Evolutionary conservation across 2,888 invertebrate species (phyloP), one percentile per base, ranked within the genome.

Genomic region (Chrysolina haemoptera): DNA sequence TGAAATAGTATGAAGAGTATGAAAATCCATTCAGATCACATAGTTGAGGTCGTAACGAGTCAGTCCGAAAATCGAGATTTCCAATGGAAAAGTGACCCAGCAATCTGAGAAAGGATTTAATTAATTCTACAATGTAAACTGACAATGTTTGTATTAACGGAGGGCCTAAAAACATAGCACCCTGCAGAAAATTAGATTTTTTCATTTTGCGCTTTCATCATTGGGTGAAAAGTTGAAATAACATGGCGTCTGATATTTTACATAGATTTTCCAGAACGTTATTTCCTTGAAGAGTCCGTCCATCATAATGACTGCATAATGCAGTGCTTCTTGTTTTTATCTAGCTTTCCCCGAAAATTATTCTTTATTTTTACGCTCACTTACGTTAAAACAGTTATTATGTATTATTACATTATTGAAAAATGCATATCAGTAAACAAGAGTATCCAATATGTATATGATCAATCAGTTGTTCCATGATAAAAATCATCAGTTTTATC

Each of bases 51-150:
- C 14, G 14, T 3, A 3, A 3, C 43, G 14, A 43, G 14, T 35
- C 35, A 35, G 35, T 8, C 35, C 8, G 35, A 43, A 3, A 43
- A 43, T 14, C 14, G 3, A 43, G 2, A 43, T 43, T 43, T 43
- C 3, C 14, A 12, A 5, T 14, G 14, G 9, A 43, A 43, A 43
- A 43, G 14, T 43, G 43, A 43, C 43, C 43, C 20, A 53, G 53
- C 18, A 53, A 20, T 11, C 20, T 53, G 53, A 53, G 53, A 53
- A 53, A 53, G 53, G 20, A 53, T 53, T 53, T 20, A 53, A 53
- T 53, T 53, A 20, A 18, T 53, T 53, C 14, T 20, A 53, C 53
- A 11, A 11, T 8, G 20, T 53, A 18, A 53, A 20, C 20, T 10
- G 53, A 8, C 18, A 1, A 53, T 53, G 53, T 53, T 53, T 53